phyloP scores from a whole-genome alignment of 2,797 vertebrate genomes.

The Pangasius djambal region DNA sequence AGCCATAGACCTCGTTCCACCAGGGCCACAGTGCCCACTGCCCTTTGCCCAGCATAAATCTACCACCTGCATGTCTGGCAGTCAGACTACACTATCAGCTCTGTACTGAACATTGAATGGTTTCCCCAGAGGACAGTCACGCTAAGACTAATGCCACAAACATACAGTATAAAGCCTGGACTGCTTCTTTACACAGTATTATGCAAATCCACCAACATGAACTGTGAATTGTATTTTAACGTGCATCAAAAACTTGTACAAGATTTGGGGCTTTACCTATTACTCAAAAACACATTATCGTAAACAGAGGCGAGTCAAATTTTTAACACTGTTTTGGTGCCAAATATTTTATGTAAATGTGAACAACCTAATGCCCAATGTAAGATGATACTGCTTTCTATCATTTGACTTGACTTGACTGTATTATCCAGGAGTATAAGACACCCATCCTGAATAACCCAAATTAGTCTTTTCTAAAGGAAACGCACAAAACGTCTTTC shows the following conservation, averaged over 20 bases:
- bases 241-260: neutral
- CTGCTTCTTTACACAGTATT: neutral
- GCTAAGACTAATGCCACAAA: slow-evolving; percentile 29
- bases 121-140: slow-evolving; percentile 9
- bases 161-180: neutral
- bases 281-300: neutral
- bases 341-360: neutral
- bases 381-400: neutral
- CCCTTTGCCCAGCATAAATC: slow-evolving; percentile 52
- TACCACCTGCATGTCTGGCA: slow-evolving; percentile 13
- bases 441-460: neutral
- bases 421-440: neutral
- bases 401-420: neutral
- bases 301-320: neutral
- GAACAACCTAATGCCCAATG: neutral
- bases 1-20: slow-evolving; percentile 13
- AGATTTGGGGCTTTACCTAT: neutral
- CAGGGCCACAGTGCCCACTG: slow-evolving; percentile 43
- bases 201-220: neutral
- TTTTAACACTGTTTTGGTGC: neutral
- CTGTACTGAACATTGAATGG: slow-evolving; percentile 15
- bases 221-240: neutral
- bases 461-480: neutral
- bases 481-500: neutral
- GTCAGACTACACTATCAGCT: slow-evolving; percentile 29